Base-by-base conservation (phyloP, 92 coral and sea anemone genomes). In the Siderastrea siderea region DNA sequence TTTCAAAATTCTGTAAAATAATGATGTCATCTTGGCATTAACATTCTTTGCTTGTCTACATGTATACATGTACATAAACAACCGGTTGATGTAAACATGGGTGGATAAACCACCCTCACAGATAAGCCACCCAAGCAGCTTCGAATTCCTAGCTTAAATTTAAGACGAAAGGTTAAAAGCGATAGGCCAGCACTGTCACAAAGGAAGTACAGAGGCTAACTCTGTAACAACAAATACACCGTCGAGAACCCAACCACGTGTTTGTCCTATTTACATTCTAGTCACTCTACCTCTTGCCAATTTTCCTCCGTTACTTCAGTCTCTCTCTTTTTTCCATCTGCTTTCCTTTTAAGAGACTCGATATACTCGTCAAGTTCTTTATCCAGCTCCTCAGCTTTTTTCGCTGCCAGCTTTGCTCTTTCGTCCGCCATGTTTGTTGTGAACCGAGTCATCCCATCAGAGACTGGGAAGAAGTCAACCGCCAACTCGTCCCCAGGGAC, bases 251-350 rank as follows among this genome's bases (percentile, higher is more conserved):
- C 17, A 16, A n/a, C 51, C 44, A 55, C 47, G 66, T 83, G 77
- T 54, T 44, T 8, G 46, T 16, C 66, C 43, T n/a, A 47, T 46
- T 46, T 80, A n/a, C 14, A 45, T 3, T 4, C 48, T 58, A 64
- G 48, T 49, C 4, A 17, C 8, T 82, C 63, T 68, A 97, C 99
- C 98, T 95, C 90, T 83, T 94, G 90, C 95, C 98, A 93, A 19
- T 92, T 97, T 60, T 95, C 98, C 79, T 86, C 96, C 68, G 92
- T 84, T 4, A 95, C 55, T 12, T 91, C 95, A 83, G 81, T 85
- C 43, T 79, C 69, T 70, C 96, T 93, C 87, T 88, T 90, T 77
- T 96, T 94, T 1, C 92, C 89, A 78, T 93, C 91, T 62, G 95
- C 92, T 87, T 92, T 97, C 87, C 91, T 89, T 74, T 90, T 78